phyloP scores from a whole-genome alignment of 2,888 invertebrate species.

The Drosophila hamatofila region DNA sequence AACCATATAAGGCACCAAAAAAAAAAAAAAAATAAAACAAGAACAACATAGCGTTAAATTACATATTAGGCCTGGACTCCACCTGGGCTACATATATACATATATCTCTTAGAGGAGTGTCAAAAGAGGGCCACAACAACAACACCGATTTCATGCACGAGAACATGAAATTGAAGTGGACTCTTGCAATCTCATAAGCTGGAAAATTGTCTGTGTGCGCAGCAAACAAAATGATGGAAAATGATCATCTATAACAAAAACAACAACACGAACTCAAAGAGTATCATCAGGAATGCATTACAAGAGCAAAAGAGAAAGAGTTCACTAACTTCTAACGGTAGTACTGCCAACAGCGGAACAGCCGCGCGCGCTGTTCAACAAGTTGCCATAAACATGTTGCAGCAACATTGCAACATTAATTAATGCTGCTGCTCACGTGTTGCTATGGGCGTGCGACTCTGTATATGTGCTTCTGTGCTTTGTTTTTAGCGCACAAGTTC shows the following conservation, averaged over 20 bases:
- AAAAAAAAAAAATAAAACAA: constrained; percentile 18
- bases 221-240: constrained; percentile 57
- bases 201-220: constrained; percentile 59
- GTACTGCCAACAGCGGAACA: constrained; percentile 11
- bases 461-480: constrained; percentile 23
- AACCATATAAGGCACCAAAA: constrained; percentile 52
- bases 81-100: constrained; percentile 12
- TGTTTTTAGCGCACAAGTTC: constrained; percentile 74
- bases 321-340: constrained; percentile 74
- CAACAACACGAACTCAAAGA: constrained; percentile 35
- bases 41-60: constrained; percentile 68
- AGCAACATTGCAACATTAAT: constrained; percentile 73
- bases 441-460: constrained; percentile 28
- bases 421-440: constrained; percentile 48
- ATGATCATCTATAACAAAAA: constrained; percentile 44
- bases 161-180: constrained; percentile 49
- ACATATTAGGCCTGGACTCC: constrained; percentile 62
- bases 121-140: constrained; percentile 53
- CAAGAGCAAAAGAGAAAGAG: constrained; percentile 36
- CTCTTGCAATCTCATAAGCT: constrained; percentile 43
- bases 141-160: constrained; percentile 69
- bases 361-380: constrained; percentile 41
- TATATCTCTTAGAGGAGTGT: constrained; percentile 40
- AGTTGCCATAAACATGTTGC: constrained; percentile 78
- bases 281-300: constrained; percentile 41